These are phyloP conservation scores for Crypturellus undulatus DNA, from an alignment of 2,113 vertebrate species.

Conservation along the genomic window DNA sequence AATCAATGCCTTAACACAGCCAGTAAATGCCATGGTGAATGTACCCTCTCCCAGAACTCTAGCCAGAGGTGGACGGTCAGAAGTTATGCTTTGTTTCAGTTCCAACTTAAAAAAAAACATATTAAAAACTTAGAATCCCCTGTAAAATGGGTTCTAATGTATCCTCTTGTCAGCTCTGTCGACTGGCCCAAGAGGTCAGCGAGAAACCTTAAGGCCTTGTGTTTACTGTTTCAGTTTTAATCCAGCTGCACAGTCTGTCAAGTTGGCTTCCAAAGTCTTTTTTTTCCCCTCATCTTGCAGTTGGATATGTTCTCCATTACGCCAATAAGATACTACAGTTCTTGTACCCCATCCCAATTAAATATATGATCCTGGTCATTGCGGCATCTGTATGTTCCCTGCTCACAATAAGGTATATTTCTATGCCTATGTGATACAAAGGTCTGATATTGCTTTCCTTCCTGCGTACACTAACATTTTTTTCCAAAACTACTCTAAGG, in stretches of 20 bases:
- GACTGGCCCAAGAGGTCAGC: not conserved
- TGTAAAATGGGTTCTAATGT: not conserved
- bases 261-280: not conserved
- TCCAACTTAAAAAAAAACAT: not conserved
- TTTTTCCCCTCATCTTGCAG: not conserved
- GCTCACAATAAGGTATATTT: not conserved
- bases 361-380: not conserved
- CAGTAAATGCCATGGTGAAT: not conserved
- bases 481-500: not conserved
- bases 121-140: not conserved
- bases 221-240: not conserved
- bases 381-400: not conserved
- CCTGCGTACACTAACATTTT: not conserved
- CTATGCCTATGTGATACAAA: not conserved
- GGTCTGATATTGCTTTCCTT: not conserved
- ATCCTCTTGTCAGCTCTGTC: not conserved
- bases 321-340: not conserved
- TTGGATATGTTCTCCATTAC: not conserved
- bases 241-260: not conserved
- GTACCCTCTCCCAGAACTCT: not conserved
- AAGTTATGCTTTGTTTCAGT: not conserved
- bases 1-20: conserved; percentile 1
- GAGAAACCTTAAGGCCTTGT: not conserved
- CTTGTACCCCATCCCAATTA: not conserved
- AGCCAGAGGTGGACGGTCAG: not conserved